Conservation (phyloP, 1,140 invertebrate species). For the Atta cephalotes region DNA sequence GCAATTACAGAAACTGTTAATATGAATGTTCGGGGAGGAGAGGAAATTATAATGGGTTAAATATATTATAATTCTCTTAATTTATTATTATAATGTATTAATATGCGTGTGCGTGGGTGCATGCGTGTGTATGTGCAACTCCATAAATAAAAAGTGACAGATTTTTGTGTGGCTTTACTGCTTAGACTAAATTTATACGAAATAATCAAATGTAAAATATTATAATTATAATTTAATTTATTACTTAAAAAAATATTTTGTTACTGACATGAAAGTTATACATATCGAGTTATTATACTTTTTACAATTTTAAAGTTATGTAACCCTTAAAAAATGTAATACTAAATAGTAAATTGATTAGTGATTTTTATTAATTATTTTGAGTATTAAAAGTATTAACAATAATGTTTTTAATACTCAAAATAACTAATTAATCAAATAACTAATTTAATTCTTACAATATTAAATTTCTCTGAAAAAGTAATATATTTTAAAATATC, state of each 20-base stretch:
- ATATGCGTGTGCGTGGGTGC: neutral
- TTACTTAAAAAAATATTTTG: neutral
- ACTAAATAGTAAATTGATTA: no score
- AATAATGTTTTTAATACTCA: no score
- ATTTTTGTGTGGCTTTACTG: neutral
- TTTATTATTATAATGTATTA: slow-evolving; percentile 32
- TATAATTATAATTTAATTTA: neutral
- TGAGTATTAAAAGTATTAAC: no score
- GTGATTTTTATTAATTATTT: no score
- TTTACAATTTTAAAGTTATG: neutral
- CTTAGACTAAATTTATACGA: neutral
- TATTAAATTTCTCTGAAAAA: no score
- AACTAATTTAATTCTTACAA: no score
- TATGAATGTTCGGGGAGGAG: neutral
- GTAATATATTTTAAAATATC: neutral
- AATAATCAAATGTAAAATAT: neutral
- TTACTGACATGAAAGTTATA: neutral
- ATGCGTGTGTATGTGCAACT: neutral
- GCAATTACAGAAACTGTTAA: slow-evolving; percentile 1
- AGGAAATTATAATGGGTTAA: neutral
- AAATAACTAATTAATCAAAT: no score
- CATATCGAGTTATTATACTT: neutral
- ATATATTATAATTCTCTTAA: slow-evolving; percentile 29
- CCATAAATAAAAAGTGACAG: slow-evolving; percentile 4
- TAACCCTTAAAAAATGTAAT: no score